phyloP scores from a whole-genome alignment of 1,140 invertebrate genomes.

The Leptonema lineaticorne region DNA sequence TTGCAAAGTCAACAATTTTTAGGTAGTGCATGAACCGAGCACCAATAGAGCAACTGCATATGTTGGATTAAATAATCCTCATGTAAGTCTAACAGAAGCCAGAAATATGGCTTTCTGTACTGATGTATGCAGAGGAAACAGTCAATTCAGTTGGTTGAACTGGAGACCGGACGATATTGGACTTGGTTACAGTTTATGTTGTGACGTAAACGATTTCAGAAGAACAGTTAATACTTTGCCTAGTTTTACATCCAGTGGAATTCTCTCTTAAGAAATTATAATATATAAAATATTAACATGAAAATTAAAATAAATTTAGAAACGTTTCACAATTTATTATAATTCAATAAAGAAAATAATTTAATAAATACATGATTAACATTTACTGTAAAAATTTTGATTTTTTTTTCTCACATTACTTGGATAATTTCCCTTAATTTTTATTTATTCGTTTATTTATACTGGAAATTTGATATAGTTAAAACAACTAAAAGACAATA shows the following conservation, averaged over 20 bases:
- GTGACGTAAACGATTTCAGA: constrained; percentile 62
- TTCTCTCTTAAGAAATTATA: too few relatives aligned
- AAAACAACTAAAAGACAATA: too few relatives aligned
- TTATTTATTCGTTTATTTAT: too few relatives aligned
- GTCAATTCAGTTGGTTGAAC: constrained; percentile 57
- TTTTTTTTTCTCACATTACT: too few relatives aligned
- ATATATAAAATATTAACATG: too few relatives aligned
- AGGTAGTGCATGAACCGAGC: constrained; percentile 60
- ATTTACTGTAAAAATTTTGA: too few relatives aligned
- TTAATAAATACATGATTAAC: too few relatives aligned
- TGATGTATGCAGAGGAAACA: constrained; percentile 56
- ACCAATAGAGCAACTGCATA: constrained; percentile 59
- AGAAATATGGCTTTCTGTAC: constrained; percentile 58
- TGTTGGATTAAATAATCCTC: constrained; percentile 66
- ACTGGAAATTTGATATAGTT: too few relatives aligned
- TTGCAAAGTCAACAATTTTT: background rate
- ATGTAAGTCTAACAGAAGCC: constrained; percentile 49
- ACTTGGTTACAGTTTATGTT: constrained; percentile 66
- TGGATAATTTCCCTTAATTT: too few relatives aligned
- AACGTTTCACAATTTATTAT: too few relatives aligned
- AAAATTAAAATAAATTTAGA: too few relatives aligned
- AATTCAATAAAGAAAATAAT: too few relatives aligned
- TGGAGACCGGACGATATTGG: constrained; percentile 55
- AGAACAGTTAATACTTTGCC: constrained; percentile 57
- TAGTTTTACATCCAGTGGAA: constrained; percentile 43